Percentiles rank a stretch among this genome's conserved stretches.
phyloP scores from a whole-genome alignment of 1,140 invertebrate genomes.

The Sycobia sp. region DNA sequence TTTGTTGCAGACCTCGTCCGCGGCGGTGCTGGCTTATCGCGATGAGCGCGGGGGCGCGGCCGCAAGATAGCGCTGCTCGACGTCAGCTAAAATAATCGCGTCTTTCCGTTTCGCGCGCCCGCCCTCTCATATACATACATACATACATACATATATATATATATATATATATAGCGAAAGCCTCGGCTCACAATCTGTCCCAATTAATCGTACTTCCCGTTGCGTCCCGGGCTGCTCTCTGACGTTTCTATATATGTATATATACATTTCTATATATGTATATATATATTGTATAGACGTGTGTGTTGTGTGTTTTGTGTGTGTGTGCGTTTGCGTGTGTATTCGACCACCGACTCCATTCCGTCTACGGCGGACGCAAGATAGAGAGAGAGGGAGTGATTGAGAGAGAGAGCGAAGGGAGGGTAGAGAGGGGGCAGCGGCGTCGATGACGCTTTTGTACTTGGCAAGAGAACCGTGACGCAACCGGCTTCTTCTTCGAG shows the following conservation, averaged over 20 bases:
- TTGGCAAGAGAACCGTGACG: constrained; percentile 29
- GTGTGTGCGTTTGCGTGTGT: not conserved
- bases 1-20: too few species aligned
- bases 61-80: constrained; percentile 7
- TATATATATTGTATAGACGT: too few species aligned
- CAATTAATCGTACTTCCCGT: constrained; percentile 41
- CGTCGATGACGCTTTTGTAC: constrained; percentile 5
- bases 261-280: too few species aligned
- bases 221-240: constrained; percentile 43
- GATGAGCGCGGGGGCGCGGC: not conserved
- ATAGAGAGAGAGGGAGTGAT: too few species aligned
- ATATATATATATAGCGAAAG: too few species aligned
- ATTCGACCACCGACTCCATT: not conserved
- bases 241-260: too few species aligned
- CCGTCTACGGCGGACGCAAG: not conserved
- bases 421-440: too few species aligned
- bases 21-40: too few species aligned
- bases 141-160: too few species aligned
- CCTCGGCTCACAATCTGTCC: constrained; percentile 43
- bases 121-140: too few species aligned
- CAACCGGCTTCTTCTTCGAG: constrained; percentile 33
- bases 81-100: constrained; percentile 1
- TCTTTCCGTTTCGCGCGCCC: constrained; percentile 32
- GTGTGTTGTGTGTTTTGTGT: too few species aligned
- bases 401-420: too few species aligned